Evolutionary conservation across 1,140 invertebrate genomes (phyloP).

Genomic region (Trichonephila clavipes): DNA sequence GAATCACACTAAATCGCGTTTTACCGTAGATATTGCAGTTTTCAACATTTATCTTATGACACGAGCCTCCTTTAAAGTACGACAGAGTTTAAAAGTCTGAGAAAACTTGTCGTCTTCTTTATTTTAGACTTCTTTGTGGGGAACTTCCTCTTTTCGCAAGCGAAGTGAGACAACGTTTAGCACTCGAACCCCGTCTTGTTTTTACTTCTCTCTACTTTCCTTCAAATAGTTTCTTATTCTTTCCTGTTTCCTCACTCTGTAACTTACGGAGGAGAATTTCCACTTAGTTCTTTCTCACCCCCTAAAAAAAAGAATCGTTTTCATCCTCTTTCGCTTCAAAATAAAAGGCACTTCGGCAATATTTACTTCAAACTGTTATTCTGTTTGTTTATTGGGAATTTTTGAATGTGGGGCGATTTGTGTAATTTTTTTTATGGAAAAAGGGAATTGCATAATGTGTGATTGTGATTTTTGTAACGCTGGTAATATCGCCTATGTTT

Average conservation of each 20-base stretch:
- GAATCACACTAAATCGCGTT: conserved; percentile 39
- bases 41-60: conserved; percentile 36
- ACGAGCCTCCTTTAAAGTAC: not conserved
- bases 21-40: not conserved
- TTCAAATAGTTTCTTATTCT: conserved; percentile 56
- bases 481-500: no score
- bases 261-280: conserved; percentile 25
- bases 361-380: not conserved
- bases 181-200: conserved; percentile 55
- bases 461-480: no score
- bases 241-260: conserved; percentile 23
- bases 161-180: conserved; percentile 58
- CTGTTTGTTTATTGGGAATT: not conserved
- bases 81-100: conserved; percentile 49
- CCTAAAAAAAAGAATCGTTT: not conserved
- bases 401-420: not conserved
- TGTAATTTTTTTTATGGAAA: not conserved
- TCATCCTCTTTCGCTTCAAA: not conserved
- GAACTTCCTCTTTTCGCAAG: not conserved
- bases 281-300: not conserved
- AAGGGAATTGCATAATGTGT: not conserved
- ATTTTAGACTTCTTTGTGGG: conserved; percentile 12
- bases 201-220: not conserved
- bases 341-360: not conserved
- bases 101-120: conserved; percentile 60